Evolutionary conservation across 2,797 vertebrate genomes (phyloP).

Genomic region (Odontamblyopus lacepedii): DNA sequence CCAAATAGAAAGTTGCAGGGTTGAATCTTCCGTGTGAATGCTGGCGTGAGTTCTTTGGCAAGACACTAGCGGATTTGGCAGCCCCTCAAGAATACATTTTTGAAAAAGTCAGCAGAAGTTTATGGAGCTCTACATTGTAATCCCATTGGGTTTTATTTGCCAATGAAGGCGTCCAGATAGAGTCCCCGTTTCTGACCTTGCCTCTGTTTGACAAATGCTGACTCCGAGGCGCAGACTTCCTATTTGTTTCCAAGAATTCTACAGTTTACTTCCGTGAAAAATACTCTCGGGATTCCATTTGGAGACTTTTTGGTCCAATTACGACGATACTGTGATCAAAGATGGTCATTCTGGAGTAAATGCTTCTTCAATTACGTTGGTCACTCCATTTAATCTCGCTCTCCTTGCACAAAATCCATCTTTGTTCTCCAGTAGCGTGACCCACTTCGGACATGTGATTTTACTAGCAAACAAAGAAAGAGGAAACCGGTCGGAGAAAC

Average conservation of each 20-base stretch:
- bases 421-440: conserved; percentile 35
- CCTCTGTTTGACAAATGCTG: background rate
- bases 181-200: too few relatives aligned
- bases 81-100: background rate
- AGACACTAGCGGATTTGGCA: background rate
- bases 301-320: background rate
- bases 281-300: conserved; percentile 28
- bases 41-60: too few relatives aligned
- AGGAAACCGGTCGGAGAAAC: conserved; percentile 22
- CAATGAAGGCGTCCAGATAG: background rate
- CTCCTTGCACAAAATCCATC: conserved; percentile 19
- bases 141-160: background rate
- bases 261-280: conserved; percentile 9
- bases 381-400: conserved; percentile 2
- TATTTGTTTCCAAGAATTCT: background rate
- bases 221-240: background rate
- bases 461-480: conserved; percentile 57
- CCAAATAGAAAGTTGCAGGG: too few relatives aligned
- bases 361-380: conserved; percentile 9
- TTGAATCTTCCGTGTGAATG: too few relatives aligned
- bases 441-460: conserved; percentile 44
- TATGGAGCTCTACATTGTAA: background rate
- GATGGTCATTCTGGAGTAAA: background rate
- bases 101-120: background rate
- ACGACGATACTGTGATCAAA: background rate